Evolutionary conservation across 2,888 invertebrate species (phyloP).

Genomic region (Tortricodes alternella): DNA sequence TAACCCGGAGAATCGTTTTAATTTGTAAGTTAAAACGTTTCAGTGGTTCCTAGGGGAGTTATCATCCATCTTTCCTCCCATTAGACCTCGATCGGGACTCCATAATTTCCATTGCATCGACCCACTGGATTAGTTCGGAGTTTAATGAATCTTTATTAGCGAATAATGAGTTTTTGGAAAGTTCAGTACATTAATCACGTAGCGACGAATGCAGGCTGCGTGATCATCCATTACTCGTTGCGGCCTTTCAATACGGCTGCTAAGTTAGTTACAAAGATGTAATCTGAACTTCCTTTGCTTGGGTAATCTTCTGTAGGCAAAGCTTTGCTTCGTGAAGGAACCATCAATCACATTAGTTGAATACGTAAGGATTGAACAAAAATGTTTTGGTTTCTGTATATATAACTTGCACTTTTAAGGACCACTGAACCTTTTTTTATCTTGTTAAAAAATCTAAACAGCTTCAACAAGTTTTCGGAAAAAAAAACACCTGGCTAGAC

Average conservation of each 20-base stretch:
- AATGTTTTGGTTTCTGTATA: too few species aligned
- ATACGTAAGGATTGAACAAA: too few species aligned
- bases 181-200: constrained; percentile 7
- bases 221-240: background rate
- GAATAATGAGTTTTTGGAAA: constrained; percentile 17
- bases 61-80: constrained; percentile 30
- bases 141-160: constrained; percentile 26
- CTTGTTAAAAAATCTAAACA: too few species aligned
- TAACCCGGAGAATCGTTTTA: constrained; percentile 31
- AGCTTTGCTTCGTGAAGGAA: too few species aligned
- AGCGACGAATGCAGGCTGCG: too few species aligned
- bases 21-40: constrained; percentile 38
- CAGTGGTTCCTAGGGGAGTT: constrained; percentile 32
- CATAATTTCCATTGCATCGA: constrained; percentile 22
- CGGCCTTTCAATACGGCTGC: background rate
- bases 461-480: too few species aligned
- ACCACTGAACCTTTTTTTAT: too few species aligned
- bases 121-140: constrained; percentile 17
- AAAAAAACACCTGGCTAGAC: too few species aligned
- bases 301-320: too few species aligned
- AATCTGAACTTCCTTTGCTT: too few species aligned
- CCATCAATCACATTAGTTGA: too few species aligned
- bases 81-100: constrained; percentile 25
- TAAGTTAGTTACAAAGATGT: background rate
- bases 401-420: too few species aligned